A percentile compares a stretch with the other conserved stretches of the same genome.
These are phyloP conservation scores for Lepisosteus osseus DNA, from an alignment of 2,113 vertebrate species.

Conservation along the genomic window DNA sequence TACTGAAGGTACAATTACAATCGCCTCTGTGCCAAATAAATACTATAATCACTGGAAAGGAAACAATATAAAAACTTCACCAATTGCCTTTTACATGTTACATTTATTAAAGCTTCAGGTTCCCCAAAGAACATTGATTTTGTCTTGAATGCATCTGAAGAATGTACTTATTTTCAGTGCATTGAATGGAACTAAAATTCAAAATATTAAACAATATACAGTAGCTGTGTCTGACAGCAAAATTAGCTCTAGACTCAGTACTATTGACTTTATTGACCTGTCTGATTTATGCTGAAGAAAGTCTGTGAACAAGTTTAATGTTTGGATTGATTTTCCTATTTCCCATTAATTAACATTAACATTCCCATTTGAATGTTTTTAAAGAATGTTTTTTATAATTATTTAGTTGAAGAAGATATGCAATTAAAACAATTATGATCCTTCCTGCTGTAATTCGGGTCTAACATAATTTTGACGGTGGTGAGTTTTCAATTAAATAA, in stretches of 20 bases:
- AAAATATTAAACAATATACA: constrained; percentile 68
- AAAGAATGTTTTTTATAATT: no score
- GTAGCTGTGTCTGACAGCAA: constrained; percentile 80
- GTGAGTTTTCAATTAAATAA: no score
- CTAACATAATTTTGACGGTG: no score
- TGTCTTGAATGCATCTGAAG: constrained; percentile 50
- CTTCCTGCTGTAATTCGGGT: no score
- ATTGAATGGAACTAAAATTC: constrained; percentile 77
- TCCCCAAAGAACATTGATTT: constrained; percentile 56
- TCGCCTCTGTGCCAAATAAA: not conserved
- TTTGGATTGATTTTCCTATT: no score
- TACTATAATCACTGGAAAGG: not conserved
- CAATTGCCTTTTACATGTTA: constrained; percentile 44
- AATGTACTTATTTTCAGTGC: constrained; percentile 54
- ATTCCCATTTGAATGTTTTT: no score
- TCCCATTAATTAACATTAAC: no score
- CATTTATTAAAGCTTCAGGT: constrained; percentile 47
- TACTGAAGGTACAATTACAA: not conserved
- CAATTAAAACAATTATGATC: no score
- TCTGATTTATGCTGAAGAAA: constrained; percentile 50
- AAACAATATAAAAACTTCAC: constrained; percentile 20
- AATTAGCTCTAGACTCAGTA: constrained; percentile 62
- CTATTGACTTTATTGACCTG: constrained; percentile 47
- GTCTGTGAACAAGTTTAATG: constrained; percentile 30
- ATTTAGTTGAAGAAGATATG: no score